A percentile compares a stretch with the other conserved stretches of the same genome.
Evolutionary conservation across 2,113 vertebrate genomes (phyloP).

Genomic region (Lipophrys pholis): DNA sequence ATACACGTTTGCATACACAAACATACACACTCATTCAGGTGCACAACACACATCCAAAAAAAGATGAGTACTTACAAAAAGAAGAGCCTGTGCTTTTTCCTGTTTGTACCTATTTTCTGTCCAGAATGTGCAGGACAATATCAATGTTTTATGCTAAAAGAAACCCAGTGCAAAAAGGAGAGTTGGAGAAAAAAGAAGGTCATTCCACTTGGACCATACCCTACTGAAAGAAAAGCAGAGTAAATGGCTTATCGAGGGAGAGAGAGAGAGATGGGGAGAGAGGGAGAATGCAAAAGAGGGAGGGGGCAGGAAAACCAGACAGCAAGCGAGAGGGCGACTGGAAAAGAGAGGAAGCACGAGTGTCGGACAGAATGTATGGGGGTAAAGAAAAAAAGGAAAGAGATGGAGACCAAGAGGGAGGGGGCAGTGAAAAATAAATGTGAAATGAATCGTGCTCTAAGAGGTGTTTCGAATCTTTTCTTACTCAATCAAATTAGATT

Average conservation of each 20-base stretch:
- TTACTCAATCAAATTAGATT: not conserved
- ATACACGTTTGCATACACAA: constrained; percentile 12
- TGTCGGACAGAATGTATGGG: constrained; percentile 10
- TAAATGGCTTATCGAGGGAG: constrained; percentile 41
- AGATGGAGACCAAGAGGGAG: constrained; percentile 1
- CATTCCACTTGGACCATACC: constrained; percentile 51
- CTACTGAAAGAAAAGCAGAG: constrained; percentile 40
- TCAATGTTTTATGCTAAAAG: constrained; percentile 33
- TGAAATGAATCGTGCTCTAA: constrained; percentile 34
- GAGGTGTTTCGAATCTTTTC: constrained; percentile 22
- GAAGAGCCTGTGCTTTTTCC: constrained; percentile 33
- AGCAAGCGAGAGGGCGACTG: constrained; percentile 29
- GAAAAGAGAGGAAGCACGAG: constrained; percentile 42
- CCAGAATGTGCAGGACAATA: constrained; percentile 43
- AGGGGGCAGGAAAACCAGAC: constrained; percentile 52
- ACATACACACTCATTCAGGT: constrained; percentile 32
- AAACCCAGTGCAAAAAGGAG: not conserved
- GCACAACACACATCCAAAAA: constrained; percentile 27
- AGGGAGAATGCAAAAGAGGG: constrained; percentile 21
- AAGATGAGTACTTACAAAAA: constrained; percentile 70
- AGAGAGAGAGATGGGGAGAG: constrained; percentile 9
- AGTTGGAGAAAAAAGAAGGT: constrained; percentile 41
- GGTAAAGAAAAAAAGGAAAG: not conserved
- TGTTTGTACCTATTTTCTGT: constrained; percentile 12
- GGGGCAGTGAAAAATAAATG: not conserved